Conservation (phyloP, 2,113 vertebrate species). For the Anoura caudifer region DNA sequence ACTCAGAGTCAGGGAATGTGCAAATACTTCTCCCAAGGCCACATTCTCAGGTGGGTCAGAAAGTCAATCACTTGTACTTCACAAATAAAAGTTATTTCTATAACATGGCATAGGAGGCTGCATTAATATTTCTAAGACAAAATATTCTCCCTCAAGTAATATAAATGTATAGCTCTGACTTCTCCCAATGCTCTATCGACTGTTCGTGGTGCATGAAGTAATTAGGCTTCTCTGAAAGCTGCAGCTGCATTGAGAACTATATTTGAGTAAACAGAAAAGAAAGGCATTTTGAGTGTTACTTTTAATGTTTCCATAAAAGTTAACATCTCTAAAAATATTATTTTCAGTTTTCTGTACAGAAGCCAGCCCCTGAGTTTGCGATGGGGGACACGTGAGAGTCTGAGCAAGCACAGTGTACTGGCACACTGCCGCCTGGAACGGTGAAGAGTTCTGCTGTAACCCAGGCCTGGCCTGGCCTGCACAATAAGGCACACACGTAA, state of each 20-base stretch:
- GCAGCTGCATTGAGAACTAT: conserved; percentile 1
- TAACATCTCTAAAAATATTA: conserved; percentile 42
- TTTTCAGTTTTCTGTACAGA: neutral
- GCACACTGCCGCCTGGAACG: neutral
- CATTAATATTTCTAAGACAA: conserved; percentile 61
- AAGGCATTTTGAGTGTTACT: conserved; percentile 6
- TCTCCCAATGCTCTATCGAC: conserved; percentile 55
- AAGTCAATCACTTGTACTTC: conserved; percentile 54
- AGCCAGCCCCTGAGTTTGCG: neutral
- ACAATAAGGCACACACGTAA: neutral
- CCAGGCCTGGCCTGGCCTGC: neutral
- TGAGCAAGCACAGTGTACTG: neutral
- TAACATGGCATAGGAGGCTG: conserved; percentile 30
- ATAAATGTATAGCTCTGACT: conserved; percentile 62
- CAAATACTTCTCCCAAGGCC: neutral
- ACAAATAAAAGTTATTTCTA: conserved; percentile 59
- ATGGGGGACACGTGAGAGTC: neutral
- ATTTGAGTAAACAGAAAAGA: conserved; percentile 58
- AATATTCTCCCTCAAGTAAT: conserved; percentile 63
- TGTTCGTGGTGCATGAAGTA: conserved; percentile 48
- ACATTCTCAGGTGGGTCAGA: conserved; percentile 25
- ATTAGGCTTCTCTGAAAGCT: conserved; percentile 55
- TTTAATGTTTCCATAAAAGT: conserved; percentile 43
- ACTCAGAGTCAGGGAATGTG: neutral
- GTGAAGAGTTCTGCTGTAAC: neutral